Conservation (phyloP, 2,113 vertebrate species). For the Hipposideros armiger region DNA sequence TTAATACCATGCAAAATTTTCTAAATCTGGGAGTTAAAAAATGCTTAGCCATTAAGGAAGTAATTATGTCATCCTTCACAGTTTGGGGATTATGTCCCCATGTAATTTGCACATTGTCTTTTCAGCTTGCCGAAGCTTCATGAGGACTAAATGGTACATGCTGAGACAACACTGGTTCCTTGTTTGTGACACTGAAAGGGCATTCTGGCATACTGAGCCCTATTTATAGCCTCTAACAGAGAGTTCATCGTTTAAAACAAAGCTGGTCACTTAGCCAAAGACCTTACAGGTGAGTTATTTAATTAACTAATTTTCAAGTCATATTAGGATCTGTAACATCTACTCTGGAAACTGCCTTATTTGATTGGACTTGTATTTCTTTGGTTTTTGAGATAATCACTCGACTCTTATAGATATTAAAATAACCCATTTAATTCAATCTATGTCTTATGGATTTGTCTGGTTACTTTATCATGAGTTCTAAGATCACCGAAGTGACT, state of each 20-base stretch:
- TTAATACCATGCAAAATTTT: background rate
- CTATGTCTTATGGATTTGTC: background rate
- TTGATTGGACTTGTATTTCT: background rate
- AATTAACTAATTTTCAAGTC: conserved; percentile 36
- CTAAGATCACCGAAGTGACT: conserved; percentile 8
- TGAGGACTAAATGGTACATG: background rate
- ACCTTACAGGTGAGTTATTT: background rate
- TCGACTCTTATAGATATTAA: background rate
- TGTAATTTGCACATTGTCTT: background rate
- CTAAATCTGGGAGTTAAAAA: background rate
- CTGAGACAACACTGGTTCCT: background rate
- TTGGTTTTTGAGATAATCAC: background rate
- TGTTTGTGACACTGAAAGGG: background rate
- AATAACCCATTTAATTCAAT: conserved; percentile 13
- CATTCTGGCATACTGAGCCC: background rate
- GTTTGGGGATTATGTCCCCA: background rate
- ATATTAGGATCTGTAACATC: background rate
- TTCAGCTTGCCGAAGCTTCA: background rate
- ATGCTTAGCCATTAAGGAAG: conserved; percentile 10
- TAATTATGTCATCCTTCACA: background rate
- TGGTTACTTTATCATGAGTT: conserved; percentile 28
- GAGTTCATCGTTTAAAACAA: conserved; percentile 1
- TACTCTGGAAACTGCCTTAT: background rate
- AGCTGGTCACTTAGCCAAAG: background rate
- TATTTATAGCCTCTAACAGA: background rate